phyloP scores from a whole-genome alignment of 1,140 invertebrate genomes.

The Diuraphis noxia region DNA sequence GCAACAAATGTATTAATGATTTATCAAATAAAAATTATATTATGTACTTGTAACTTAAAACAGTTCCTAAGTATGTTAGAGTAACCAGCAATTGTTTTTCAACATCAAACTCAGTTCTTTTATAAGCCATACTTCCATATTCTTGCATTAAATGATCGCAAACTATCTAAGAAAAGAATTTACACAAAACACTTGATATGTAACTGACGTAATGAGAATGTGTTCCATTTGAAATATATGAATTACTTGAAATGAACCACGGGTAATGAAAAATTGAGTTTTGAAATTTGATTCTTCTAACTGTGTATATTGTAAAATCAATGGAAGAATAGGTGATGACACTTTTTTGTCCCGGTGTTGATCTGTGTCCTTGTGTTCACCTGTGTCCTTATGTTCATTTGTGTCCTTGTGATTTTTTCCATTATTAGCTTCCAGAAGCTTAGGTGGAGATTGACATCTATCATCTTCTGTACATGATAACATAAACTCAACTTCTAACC shows the following conservation, averaged over 20 bases:
- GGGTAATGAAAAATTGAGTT: constrained; percentile 16
- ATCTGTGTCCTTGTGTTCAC: background rate
- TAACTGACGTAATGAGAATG: background rate
- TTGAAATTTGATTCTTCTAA: constrained; percentile 48
- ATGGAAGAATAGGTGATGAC: background rate
- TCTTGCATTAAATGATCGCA: constrained; percentile 38
- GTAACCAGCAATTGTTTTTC: constrained; percentile 42
- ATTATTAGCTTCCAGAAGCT: background rate
- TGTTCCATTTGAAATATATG: background rate
- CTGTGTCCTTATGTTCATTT: no score
- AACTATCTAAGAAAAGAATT: background rate
- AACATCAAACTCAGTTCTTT: constrained; percentile 26
- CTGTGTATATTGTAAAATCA: background rate
- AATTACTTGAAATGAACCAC: constrained; percentile 41
- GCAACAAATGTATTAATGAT: background rate
- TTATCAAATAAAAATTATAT: background rate
- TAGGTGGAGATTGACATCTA: background rate
- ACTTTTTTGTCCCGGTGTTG: background rate
- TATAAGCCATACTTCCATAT: constrained; percentile 19
- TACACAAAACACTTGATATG: background rate
- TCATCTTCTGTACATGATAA: background rate
- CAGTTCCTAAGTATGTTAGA: constrained; percentile 27
- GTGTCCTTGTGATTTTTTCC: background rate
- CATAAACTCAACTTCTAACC: background rate
- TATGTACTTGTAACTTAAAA: constrained; percentile 35